Base-by-base conservation (phyloP, 64 coral and sea anemone genomes). In the Pocillopora damicornis region DNA sequence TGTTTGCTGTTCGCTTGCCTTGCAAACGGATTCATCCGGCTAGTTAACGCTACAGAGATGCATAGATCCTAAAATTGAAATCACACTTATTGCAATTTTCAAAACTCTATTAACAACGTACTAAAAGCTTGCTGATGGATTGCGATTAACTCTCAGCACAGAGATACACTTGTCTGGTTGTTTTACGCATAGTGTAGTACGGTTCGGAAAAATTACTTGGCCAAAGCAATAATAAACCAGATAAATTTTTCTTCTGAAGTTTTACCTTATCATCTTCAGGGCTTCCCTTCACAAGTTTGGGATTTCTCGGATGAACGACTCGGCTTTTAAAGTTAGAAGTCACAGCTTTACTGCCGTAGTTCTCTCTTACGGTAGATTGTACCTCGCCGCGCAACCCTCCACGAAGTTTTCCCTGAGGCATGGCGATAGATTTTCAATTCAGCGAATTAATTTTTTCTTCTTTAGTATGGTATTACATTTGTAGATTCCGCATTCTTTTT, bases 211-310 rank as follows among this genome's bases (percentile, higher is more conserved):
- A 63, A 35, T 88, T 88, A 25, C 73, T 37, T 26, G 20, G 2
- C 17, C 11, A 17, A 11, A 59, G 12, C 34, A 57, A 37, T 15
- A 60, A 76, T 36, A 12, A 77, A 10, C 23, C 15, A 13, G 60
- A 61, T 0, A 14, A 15, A 61, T 2, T 17, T 63, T 72, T 72
- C 10, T 26, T 2, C 38, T 59, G 7, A 13, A 23, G 6, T 81
- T 51, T 57, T 84, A 96, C 94, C 91, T 96, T 96, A 63, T 96
- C 94, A 87, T 96, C 94, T 78, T 96, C 94, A 58, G 92, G 37
- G 66, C 88, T 76, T 77, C 89, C 90, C 87, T 87, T 93, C 1
- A 96, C 94, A 88, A 96, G 94, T 75, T 96, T 96, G 16, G 94
- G 94, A 82, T 96, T 96, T 82, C 94, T 89, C 14, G 94, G 94